phyloP scores from a whole-genome alignment of 2,797 vertebrate genomes.

The Octomys mimax region DNA sequence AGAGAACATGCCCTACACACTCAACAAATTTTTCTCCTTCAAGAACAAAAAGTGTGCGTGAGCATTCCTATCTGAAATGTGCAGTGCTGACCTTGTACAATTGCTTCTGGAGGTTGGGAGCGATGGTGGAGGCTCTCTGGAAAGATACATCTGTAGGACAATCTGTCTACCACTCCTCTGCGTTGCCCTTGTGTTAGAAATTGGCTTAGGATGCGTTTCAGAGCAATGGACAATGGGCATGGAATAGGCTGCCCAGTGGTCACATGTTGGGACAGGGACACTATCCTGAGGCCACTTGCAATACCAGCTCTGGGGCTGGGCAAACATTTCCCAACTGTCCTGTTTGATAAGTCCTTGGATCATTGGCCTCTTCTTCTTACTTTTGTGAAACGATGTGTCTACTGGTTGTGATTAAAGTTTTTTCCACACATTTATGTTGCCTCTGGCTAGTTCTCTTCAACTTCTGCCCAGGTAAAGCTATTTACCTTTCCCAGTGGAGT shows the following conservation, averaged over 20 bases:
- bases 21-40: neutral
- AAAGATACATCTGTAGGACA: neutral
- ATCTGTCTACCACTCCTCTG: rapidly evolving
- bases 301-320: rapidly evolving
- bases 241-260: rapidly evolving
- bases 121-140: neutral
- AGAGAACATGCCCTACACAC: rapidly evolving
- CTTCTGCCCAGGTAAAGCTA: neutral
- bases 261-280: rapidly evolving
- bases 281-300: rapidly evolving
- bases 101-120: too few species aligned
- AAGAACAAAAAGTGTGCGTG: neutral
- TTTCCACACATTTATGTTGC: neutral
- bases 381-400: neutral
- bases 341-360: neutral
- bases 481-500: rapidly evolving
- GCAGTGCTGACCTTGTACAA: neutral
- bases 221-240: rapidly evolving
- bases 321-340: rapidly evolving
- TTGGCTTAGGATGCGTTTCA: rapidly evolving
- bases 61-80: neutral
- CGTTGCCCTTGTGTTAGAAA: neutral
- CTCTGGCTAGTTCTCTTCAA: neutral
- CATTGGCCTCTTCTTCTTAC: neutral
- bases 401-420: too few species aligned